Percentiles rank a stretch among this genome's conserved stretches.
Evolutionary conservation across 1,140 invertebrate species (phyloP).

Genomic region (Proctacanthus coquilletti): DNA sequence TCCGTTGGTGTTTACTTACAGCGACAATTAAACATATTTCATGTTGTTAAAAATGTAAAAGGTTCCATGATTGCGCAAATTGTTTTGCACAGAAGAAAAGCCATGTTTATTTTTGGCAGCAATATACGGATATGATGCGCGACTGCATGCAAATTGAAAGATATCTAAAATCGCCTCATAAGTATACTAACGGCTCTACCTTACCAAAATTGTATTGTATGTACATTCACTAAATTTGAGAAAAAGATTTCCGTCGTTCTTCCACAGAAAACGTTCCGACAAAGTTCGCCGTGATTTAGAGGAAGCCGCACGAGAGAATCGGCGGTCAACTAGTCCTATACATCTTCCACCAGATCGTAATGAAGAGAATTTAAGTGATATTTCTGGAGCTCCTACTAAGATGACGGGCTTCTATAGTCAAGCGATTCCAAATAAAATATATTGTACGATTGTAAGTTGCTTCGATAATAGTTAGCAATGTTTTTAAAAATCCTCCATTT

Average conservation of each 20-base stretch:
- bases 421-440: slow-evolving; percentile 51
- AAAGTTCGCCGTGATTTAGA: slow-evolving; percentile 80
- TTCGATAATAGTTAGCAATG: too few relatives aligned
- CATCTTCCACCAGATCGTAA: slow-evolving; percentile 11
- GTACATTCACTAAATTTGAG: slow-evolving; percentile 23
- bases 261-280: slow-evolving; percentile 67
- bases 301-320: slow-evolving; percentile 62
- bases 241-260: slow-evolving; percentile 32
- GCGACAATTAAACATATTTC: too few relatives aligned
- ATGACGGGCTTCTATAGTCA: slow-evolving; percentile 32
- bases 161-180: neutral
- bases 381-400: slow-evolving; percentile 2
- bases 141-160: too few relatives aligned
- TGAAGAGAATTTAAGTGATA: neutral
- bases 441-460: slow-evolving; percentile 58
- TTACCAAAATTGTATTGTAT: neutral
- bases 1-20: too few relatives aligned
- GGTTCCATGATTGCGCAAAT: too few relatives aligned
- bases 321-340: slow-evolving; percentile 16
- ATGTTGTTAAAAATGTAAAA: too few relatives aligned
- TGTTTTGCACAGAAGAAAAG: too few relatives aligned
- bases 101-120: too few relatives aligned
- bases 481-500: slow-evolving; percentile 1
- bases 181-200: slow-evolving; percentile 1
- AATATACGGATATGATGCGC: too few relatives aligned